Evolutionary conservation across 2,797 vertebrate species (phyloP).

Genomic region (Margarornis squamiger): DNA sequence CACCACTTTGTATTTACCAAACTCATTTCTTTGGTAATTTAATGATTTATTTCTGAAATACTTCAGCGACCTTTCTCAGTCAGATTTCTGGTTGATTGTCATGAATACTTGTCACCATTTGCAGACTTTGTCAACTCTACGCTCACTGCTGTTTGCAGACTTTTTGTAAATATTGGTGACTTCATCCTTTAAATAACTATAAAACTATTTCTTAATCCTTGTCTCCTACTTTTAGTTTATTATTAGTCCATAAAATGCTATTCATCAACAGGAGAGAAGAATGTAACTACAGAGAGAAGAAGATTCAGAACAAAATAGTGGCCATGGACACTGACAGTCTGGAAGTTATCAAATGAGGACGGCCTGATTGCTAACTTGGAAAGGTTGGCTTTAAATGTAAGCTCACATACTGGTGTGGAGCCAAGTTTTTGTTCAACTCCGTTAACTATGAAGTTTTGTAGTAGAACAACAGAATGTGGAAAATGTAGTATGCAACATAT

Average conservation of each 20-base stretch:
- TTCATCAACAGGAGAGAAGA: not conserved
- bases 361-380: not conserved
- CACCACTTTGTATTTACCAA: rapidly evolving
- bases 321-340: not conserved
- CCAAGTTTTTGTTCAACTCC: not conserved
- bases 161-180: not conserved
- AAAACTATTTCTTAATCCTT: not conserved
- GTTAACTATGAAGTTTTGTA: not conserved
- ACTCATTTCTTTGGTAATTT: not conserved
- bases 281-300: not conserved
- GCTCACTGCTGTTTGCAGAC: not conserved
- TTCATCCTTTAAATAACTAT: not conserved
- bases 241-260: not conserved
- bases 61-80: not conserved
- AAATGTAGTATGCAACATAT: not conserved
- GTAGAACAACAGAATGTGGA: not conserved
- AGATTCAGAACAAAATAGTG: not conserved
- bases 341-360: not conserved
- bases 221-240: not conserved
- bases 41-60: not conserved
- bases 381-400: not conserved
- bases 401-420: not conserved
- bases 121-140: not conserved
- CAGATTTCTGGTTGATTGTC: not conserved
- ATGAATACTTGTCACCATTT: not conserved